Evolutionary conservation across 2,797 vertebrate species (phyloP).

Genomic region (Acanthis flammea): DNA sequence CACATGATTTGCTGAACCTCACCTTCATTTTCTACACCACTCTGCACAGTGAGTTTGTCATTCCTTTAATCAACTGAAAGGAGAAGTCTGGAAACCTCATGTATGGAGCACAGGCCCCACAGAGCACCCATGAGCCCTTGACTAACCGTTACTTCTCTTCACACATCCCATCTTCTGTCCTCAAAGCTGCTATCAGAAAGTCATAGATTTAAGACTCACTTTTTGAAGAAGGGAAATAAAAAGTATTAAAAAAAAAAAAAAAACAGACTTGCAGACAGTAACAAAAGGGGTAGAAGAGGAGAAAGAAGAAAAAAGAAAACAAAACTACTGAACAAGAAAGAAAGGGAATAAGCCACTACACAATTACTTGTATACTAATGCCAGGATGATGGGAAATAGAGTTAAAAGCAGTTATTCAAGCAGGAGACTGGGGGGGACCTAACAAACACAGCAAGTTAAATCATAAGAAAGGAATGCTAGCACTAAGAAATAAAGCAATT

Average conservation of each 20-base stretch:
- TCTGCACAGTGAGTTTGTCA: not conserved
- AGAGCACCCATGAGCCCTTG: not conserved
- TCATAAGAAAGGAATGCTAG: not conserved
- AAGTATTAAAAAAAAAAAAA: not conserved
- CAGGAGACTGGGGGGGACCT: not conserved
- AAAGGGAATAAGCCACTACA: not conserved
- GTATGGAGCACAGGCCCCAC: not conserved
- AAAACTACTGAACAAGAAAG: not conserved
- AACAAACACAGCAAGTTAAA: not conserved
- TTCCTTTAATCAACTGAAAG: not conserved
- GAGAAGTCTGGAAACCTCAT: not conserved
- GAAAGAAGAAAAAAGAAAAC: not conserved
- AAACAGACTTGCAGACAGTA: not conserved
- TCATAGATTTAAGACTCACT: not conserved
- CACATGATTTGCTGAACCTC: not conserved
- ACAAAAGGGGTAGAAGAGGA: not conserved
- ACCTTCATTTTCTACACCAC: not conserved
- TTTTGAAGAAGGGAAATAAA: not conserved
- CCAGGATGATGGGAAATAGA: not conserved
- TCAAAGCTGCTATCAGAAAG: not conserved
- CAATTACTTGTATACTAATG: not conserved
- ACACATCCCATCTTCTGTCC: not conserved
- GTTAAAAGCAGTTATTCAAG: not conserved
- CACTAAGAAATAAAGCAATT: not conserved
- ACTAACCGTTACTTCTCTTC: not conserved